Evolutionary conservation across 2,113 vertebrate species (phyloP).

Genomic region (Ardeotis arabs): DNA sequence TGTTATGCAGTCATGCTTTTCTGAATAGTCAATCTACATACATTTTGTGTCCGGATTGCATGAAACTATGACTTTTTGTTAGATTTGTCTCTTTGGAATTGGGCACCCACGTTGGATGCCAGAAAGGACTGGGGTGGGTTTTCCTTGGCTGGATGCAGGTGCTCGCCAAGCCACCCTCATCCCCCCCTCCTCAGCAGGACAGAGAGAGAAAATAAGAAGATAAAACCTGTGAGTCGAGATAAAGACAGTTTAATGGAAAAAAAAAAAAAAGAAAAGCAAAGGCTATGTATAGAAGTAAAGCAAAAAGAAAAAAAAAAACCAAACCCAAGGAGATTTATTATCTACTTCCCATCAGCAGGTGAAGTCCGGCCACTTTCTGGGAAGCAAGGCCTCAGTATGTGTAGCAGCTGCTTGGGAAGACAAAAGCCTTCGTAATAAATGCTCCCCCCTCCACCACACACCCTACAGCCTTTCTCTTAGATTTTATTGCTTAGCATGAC

Average conservation of each 20-base stretch:
- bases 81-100: background rate
- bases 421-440: background rate
- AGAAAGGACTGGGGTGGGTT: background rate
- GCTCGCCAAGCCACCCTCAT: background rate
- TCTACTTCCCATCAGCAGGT: background rate
- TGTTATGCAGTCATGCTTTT: background rate
- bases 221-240: background rate
- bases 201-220: background rate
- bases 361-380: background rate
- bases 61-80: background rate
- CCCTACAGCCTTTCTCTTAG: background rate
- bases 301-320: too few relatives aligned
- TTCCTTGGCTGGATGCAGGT: background rate
- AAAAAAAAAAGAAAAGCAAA: background rate
- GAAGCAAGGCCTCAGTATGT: background rate
- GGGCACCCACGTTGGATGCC: background rate
- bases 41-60: background rate
- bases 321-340: background rate
- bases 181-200: background rate
- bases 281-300: background rate
- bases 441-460: accelerated
- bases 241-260: background rate
- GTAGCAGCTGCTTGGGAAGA: background rate
- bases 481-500: background rate
- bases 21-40: background rate